Evolutionary conservation across 2,888 invertebrate species (phyloP), one percentile per base, ranked within the genome.

Genomic region (Cabera pusaria): DNA sequence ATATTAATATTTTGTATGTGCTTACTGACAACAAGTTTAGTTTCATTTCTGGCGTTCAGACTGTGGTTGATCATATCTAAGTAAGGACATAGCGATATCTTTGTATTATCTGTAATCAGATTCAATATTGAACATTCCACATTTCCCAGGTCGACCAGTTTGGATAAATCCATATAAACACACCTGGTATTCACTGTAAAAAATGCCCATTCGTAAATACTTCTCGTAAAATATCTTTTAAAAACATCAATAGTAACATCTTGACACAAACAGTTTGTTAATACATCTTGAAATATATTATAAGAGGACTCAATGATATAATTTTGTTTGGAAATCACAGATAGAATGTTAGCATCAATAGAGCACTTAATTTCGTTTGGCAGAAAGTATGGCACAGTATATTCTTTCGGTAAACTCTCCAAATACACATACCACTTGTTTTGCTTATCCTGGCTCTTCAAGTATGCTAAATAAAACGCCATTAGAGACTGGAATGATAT

Each of bases 1-100:
- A 85, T 27, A 46, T 60, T 67, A 8, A 83, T 46, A 54, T 76
- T 74, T 43, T 74, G 66, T 37, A 78, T 56, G 44, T 74, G 61
- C 35, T 63, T 81, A 45, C 71, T 71, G 5, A 85, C 70, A 44
- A 80, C 37, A 35, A 86, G 58, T 52, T 82, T 82, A 7, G 85
- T 82, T 64, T 87, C 86, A 52, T 94, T 93, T 45, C 82, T 79
- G 2, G 92, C 92, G 35, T 78, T 64, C 44, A 91, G 89, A 35
- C 93, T 93, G 68, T 98, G 98, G 85, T 98, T 98, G 47, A 98
- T 94, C 84, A 98, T 92, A 75, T 98, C 98, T 42, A 98, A 86
- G 71, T 94, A 96, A 0, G 98, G 98, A 45, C 96, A 96, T 27
- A 98, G 75, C 2, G 96, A 97, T 78, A 93, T 90, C 49, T 90